Base-by-base conservation (phyloP, 2,888 invertebrate genomes). In the Microctonus aethiopoides region DNA sequence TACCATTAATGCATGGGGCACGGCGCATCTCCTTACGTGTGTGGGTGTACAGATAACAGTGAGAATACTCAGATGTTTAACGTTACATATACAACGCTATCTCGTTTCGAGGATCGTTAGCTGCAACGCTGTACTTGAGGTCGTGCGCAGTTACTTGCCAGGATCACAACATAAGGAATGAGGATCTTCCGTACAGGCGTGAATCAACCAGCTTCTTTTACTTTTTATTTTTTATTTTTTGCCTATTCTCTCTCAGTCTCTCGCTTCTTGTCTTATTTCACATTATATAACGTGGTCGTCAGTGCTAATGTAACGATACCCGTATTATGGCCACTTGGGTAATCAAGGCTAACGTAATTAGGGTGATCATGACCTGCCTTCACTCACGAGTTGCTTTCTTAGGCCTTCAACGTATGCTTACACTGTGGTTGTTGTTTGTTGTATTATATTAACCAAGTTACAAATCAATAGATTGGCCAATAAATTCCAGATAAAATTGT, bases 271-370 rank as follows among this genome's bases (percentile, higher is more conserved):
- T 57, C 34, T 65, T 56, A 20, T 29, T 54, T 26, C n/a, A 26
- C 24, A 24, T 54, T 54, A n/a, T 2, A 29, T 26, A 54, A 11
- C 0, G 6, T 7, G 26, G 26, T 5, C 13, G 11, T n/a, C 54
- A n/a, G 29, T 34, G 39, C n/a, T 64, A 46, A 51, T 67, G 34
- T 59, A 59, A 65, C 65, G 26, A 54, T 59, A 61, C 16, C 20
- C 7, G 26, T 26, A 11, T 0, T 13, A 16, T 26, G n/a, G 11
- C 36, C 65, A 65, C 29, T 60, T 65, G 67, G 70, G 72, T 71
- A 75, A 75, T 75, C 74, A 74, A 72, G 75, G 68, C 62, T 70
- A 72, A 60, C 59, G 72, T 74, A 75, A 74, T 75, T 72, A 70
- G 67, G 65, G 70, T 70, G 70, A 70, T 70, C 70, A 52, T 52